These are phyloP conservation scores for Ptychoptera albimana DNA, from an alignment of 2,888 invertebrate species.

Conservation along the genomic window DNA sequence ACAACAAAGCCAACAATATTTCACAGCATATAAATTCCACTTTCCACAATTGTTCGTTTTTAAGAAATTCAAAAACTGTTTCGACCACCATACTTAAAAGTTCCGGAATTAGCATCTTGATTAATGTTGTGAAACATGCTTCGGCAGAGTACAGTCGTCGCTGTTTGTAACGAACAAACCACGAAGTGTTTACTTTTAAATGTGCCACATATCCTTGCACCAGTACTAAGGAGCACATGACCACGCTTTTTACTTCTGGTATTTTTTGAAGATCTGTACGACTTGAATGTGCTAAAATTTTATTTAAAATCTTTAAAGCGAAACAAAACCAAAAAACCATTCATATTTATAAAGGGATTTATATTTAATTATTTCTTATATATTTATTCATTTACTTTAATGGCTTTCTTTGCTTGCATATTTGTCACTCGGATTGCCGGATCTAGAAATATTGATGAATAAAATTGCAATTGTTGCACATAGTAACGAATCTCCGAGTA, in stretches of 20 bases:
- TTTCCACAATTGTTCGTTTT: slow-evolving; percentile 29
- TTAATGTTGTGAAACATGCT: not conserved
- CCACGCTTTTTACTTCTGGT: not conserved
- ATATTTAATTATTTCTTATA: too few relatives aligned
- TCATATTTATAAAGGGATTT: too few relatives aligned
- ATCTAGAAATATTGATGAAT: too few relatives aligned
- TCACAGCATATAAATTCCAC: slow-evolving; percentile 27
- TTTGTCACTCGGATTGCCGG: too few relatives aligned
- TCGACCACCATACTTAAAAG: slow-evolving; percentile 22
- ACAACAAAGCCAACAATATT: slow-evolving; percentile 19
- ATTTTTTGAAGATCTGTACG: not conserved
- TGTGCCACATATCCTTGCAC: slow-evolving; percentile 1
- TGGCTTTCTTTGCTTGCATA: too few relatives aligned
- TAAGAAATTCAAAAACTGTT: slow-evolving; percentile 24
- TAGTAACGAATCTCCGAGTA: too few relatives aligned
- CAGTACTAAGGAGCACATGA: not conserved
- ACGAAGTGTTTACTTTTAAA: not conserved
- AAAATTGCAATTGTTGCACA: too few relatives aligned
- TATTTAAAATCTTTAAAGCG: too few relatives aligned
- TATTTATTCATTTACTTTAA: too few relatives aligned
- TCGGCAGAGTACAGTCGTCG: not conserved
- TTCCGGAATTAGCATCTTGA: slow-evolving; percentile 13
- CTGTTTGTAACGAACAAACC: not conserved
- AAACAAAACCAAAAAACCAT: too few relatives aligned
- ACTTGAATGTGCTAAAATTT: too few relatives aligned